These are phyloP conservation scores for Plagodis dolabraria DNA, from an alignment of 2,888 invertebrate genomes.

Conservation along the genomic window DNA sequence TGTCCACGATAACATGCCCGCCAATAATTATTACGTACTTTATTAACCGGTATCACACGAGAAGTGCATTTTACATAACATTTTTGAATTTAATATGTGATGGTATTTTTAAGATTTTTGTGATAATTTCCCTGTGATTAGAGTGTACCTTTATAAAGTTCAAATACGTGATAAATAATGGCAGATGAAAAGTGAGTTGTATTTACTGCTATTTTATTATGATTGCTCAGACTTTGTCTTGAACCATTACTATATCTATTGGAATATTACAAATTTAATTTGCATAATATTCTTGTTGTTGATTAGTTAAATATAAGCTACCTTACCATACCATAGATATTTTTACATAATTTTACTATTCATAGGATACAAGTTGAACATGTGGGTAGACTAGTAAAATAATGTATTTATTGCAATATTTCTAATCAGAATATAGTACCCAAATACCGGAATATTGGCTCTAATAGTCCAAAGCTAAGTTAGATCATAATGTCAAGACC, in stretches of 20 bases:
- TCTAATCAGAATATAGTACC: no score
- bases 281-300: no score
- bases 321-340: no score
- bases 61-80: constrained; percentile 2
- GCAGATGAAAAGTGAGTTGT: constrained; percentile 69
- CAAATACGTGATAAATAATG: constrained; percentile 46
- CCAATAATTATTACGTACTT: constrained; percentile 19
- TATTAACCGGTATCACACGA: constrained; percentile 10
- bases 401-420: no score
- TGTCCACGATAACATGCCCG: constrained; percentile 26
- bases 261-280: neutral
- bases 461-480: no score
- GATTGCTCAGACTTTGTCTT: neutral
- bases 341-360: no score
- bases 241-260: constrained; percentile 8
- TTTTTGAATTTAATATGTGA: constrained; percentile 22
- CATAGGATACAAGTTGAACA: no score
- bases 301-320: no score
- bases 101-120: constrained; percentile 26
- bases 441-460: no score
- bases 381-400: no score
- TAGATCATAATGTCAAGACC: no score
- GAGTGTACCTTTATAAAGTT: constrained; percentile 43
- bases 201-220: constrained; percentile 27
- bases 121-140: constrained; percentile 58